Evolutionary conservation across 2,888 invertebrate genomes (phyloP).

Genomic region (Herminia tarsipennalis): DNA sequence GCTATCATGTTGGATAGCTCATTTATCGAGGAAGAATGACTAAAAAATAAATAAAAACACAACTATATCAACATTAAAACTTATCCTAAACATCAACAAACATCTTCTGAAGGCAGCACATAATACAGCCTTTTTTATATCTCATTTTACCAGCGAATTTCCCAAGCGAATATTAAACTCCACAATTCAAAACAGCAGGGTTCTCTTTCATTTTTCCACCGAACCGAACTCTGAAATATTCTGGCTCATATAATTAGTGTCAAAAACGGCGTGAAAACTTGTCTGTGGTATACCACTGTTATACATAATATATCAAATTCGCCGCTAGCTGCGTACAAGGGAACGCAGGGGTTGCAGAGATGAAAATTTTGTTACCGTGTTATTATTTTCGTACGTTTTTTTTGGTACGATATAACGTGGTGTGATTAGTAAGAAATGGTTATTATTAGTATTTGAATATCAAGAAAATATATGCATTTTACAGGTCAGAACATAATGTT

Average conservation of each 20-base stretch:
- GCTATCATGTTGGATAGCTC: too few relatives aligned
- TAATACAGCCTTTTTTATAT: too few relatives aligned
- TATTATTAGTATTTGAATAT: too few relatives aligned
- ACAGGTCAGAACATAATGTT: too few relatives aligned
- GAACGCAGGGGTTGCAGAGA: conserved; percentile 20
- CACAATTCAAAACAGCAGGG: background rate
- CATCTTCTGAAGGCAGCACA: too few relatives aligned
- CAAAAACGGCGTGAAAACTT: conserved; percentile 52
- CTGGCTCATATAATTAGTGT: conserved; percentile 46
- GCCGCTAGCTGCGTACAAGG: conserved; percentile 29
- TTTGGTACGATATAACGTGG: too few relatives aligned
- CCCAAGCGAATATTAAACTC: background rate
- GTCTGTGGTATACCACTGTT: conserved; percentile 39
- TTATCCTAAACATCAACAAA: too few relatives aligned
- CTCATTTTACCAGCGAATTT: background rate
- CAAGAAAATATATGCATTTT: too few relatives aligned
- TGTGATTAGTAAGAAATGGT: too few relatives aligned
- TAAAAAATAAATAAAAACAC: too few relatives aligned
- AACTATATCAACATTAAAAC: too few relatives aligned
- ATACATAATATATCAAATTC: conserved; percentile 48
- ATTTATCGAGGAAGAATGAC: too few relatives aligned
- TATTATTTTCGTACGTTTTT: background rate
- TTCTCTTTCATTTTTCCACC: conserved; percentile 9
- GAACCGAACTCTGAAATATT: conserved; percentile 15
- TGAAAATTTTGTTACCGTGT: background rate